Evolutionary conservation across 2,113 vertebrate species (phyloP), one percentile per base, ranked within the genome.

Genomic region (Lycocorax pyrrhopterus): DNA sequence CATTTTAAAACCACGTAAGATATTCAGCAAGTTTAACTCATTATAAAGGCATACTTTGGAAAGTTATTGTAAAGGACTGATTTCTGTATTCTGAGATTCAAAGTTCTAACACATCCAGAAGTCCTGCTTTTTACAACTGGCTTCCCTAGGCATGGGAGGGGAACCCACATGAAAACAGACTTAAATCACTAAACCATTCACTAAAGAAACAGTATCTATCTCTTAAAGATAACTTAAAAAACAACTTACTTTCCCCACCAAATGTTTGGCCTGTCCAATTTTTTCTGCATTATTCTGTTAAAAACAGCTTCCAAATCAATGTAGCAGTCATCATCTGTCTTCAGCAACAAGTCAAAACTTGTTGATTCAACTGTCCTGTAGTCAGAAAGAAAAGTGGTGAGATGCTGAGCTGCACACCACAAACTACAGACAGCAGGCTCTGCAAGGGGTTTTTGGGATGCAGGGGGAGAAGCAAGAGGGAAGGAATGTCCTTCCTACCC

Each of bases 161-260:
- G 16, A 88, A 43, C 37, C 16, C 55, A 59, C 55, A 58, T 10
- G 25, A 72, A 63, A 73, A 69, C 16, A 84, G 58, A 66, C 46
- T 69, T 68, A 66, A 60, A 81, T 39, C 51, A 80, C 23, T 74
- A 35, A 90, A 60, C 16, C 3, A 1, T 59, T 81, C 47, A 43
- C 35, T 75, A 41, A 86, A 74, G n/a, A 66, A 10, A 66, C 9
- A 18, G 10, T 53, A 69, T 15, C 33, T 51, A 43, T 30, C 29
- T 84, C 27, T 55, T 55, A 69, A 83, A 80, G 37, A 43, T 12
- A 74, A 79, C 29, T 67, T 64, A 7, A 39, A 49, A 86, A 27
- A 20, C 17, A 69, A 99, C 99, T 99, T 95, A 99, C 99, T 99
- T 99, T 92, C 99, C 99, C 99, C 99, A 99, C 99, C 99, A 99